phyloP scores from a whole-genome alignment of 2,888 invertebrate species.

The Monopis laevigella region DNA sequence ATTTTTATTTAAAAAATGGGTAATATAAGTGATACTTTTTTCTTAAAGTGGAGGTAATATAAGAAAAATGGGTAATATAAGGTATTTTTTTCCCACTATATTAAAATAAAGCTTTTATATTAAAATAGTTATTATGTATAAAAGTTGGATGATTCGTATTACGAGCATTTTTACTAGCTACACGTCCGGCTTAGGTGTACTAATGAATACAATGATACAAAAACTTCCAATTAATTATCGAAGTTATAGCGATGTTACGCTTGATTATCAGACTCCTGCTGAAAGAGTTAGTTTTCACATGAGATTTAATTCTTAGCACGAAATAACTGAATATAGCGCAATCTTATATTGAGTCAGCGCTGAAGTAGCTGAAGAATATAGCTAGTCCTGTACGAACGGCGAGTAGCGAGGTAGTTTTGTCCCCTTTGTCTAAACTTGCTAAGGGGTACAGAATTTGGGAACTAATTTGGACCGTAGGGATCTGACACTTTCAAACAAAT shows the following conservation, averaged over 20 bases:
- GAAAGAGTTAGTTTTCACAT: slow-evolving; percentile 36
- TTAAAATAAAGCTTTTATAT: too few species aligned
- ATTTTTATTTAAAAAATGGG: too few species aligned
- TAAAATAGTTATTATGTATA: too few species aligned
- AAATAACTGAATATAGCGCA: slow-evolving; percentile 77
- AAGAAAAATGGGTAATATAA: too few species aligned
- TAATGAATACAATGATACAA: too few species aligned
- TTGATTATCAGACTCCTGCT: slow-evolving; percentile 24
- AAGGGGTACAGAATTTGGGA: slow-evolving; percentile 85
- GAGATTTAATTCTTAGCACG: slow-evolving; percentile 71
- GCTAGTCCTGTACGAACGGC: slow-evolving; percentile 73
- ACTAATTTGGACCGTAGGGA: slow-evolving; percentile 82
- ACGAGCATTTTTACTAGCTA: too few species aligned
- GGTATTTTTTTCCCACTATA: too few species aligned
- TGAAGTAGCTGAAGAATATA: slow-evolving; percentile 73
- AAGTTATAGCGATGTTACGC: slow-evolving; percentile 75
- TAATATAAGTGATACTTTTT: too few species aligned
- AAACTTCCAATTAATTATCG: too few species aligned
- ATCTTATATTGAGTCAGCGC: slow-evolving; percentile 82
- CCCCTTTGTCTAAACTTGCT: slow-evolving; percentile 84
- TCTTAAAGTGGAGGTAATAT: too few species aligned
- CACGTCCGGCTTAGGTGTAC: too few species aligned
- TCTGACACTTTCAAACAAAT: slow-evolving; percentile 57
- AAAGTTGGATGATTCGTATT: too few species aligned
- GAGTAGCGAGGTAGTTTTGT: slow-evolving; percentile 74